A percentile compares a stretch with the other conserved stretches of the same genome.
These are phyloP conservation scores for Nyctibius bracteatus DNA, from an alignment of 2,113 vertebrate species.

Conservation along the genomic window DNA sequence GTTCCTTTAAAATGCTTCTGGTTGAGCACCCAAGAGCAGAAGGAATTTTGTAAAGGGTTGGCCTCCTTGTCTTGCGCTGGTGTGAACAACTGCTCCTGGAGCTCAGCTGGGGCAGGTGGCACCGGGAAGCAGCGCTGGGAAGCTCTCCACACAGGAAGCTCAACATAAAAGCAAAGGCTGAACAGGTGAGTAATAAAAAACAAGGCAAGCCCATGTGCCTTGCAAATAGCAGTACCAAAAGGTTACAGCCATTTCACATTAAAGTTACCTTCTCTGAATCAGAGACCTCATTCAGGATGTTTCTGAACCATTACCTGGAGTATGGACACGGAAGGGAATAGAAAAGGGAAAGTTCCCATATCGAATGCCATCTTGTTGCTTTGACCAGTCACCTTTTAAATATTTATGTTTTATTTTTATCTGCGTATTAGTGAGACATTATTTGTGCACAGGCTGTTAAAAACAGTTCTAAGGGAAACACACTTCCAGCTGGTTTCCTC, in stretches of 20 bases:
- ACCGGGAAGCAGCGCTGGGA: background rate
- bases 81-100: background rate
- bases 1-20: background rate
- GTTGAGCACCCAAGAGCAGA: background rate
- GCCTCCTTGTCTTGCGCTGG: background rate
- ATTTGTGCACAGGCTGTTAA: constrained; percentile 79
- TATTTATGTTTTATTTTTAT: constrained; percentile 79
- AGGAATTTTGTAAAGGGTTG: background rate
- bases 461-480: constrained; percentile 80
- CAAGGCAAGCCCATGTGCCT: background rate
- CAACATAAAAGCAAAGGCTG: background rate
- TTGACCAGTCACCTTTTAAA: constrained; percentile 76
- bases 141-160: background rate
- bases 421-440: constrained; percentile 72
- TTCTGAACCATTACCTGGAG: background rate
- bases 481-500: constrained; percentile 80
- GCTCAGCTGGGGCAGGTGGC: background rate
- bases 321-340: background rate
- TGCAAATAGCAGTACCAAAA: background rate
- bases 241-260: background rate
- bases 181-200: constrained; percentile 21
- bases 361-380: constrained; percentile 48
- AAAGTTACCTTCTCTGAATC: background rate
- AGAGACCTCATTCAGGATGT: background rate
- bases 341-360: background rate